Base-by-base conservation (phyloP, 1,140 invertebrate species). In the Leucophenga varia region DNA sequence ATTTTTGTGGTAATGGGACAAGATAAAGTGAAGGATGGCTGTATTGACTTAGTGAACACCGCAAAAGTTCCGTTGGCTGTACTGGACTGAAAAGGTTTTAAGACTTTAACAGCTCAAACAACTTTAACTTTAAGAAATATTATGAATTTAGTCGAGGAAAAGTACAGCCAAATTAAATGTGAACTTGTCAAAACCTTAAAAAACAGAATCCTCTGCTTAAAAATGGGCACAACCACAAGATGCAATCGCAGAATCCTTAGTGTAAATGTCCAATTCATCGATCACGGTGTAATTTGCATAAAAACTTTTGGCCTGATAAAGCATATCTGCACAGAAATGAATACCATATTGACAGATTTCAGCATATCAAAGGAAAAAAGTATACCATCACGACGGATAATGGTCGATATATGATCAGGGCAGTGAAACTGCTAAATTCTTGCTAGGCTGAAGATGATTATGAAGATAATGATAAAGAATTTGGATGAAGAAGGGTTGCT, bases 21-120 rank as follows among this genome's bases (percentile, higher is more conserved):
- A 17, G 13, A n/a, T n/a, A n/a, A n/a, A 38, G 36, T 38, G 9
- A 38, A 17, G 12, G 19, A 38, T 19, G 36, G 13, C 17, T 38
- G n/a, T 38, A 38, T 38, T 38, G 36, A 38, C 36, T 17, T 38
- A 17, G 36, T 38, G 36, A 38, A n/a, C 36, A 19, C 36, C 13
- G n/a, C n/a, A 14, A 38, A 38, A 38, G 36, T 38, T 38, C 40
- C 21, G 40, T 42, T 42, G 20, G 18, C 21, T 20, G 20, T 42
- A 28, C 25, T 42, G 25, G 21, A 22, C 9, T 22, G 7, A 16
- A 17, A 22, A n/a, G 21, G 10, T 7, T 42, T 21, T 22, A 22
- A 42, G 40, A 30, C 13, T n/a, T 10, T 30, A 8, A 30, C 25
- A 30, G n/a, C 7, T 8, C 25, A 30, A 30, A 30, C 12, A 8